These are phyloP conservation scores for Caenorhabditis remanei DNA, from an alignment of 1,140 invertebrate genomes.

Conservation along the genomic window DNA sequence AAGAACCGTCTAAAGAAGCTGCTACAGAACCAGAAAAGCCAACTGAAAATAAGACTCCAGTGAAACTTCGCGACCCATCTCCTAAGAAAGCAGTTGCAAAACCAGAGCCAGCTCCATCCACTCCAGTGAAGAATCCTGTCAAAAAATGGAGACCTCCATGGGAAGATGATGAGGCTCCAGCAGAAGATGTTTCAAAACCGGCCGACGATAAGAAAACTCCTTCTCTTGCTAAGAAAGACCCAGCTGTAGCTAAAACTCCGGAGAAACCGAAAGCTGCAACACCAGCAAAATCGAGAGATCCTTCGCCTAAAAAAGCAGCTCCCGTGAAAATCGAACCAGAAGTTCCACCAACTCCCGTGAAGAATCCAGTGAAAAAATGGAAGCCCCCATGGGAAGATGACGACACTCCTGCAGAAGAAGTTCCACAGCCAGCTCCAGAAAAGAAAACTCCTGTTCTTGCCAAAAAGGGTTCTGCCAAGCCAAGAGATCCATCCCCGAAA, in stretches of 20 bases:
- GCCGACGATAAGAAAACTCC: not conserved
- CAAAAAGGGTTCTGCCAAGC: slow-evolving; percentile 31
- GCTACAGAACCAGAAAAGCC: not conserved
- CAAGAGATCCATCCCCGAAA: not conserved
- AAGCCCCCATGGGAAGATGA: slow-evolving; percentile 8
- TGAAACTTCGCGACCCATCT: not conserved
- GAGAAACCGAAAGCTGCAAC: not conserved
- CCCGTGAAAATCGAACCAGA: not conserved
- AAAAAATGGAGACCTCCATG: slow-evolving; percentile 18
- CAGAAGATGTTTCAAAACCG: not conserved
- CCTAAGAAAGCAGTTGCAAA: not conserved
- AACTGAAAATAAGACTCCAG: not conserved
- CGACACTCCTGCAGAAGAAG: not conserved
- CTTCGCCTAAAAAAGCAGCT: slow-evolving; percentile 17
- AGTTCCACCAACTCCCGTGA: not conserved
- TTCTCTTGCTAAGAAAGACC: not conserved
- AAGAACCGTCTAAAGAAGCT: not conserved
- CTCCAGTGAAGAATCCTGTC: not conserved
- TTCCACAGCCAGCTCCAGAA: not conserved
- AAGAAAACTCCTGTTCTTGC: not conserved
- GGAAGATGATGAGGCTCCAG: slow-evolving; percentile 8
- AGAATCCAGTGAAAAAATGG: slow-evolving; percentile 11
- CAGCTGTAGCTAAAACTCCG: not conserved
- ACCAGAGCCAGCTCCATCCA: not conserved
- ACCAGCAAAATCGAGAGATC: not conserved